Conservation (phyloP, 1,140 invertebrate species). For the Macrobrachium nipponense region DNA sequence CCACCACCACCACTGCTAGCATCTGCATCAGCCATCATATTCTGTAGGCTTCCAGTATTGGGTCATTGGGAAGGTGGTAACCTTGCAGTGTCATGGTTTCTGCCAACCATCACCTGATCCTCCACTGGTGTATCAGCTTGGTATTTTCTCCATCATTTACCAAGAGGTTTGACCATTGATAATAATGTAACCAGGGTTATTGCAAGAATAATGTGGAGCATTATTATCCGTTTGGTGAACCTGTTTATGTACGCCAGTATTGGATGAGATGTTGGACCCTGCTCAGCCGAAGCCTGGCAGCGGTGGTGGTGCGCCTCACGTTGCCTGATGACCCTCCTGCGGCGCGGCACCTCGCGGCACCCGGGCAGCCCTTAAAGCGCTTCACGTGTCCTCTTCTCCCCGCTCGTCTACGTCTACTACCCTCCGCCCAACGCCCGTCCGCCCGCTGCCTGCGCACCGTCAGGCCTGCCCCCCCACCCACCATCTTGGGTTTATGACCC, state of each 20-base stretch:
- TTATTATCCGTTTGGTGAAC: background rate
- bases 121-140: constrained; percentile 10
- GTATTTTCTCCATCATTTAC: background rate
- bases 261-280: constrained; percentile 25
- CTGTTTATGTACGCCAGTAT: background rate
- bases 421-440: constrained; percentile 58
- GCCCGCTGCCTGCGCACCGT: constrained; percentile 61
- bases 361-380: constrained; percentile 60
- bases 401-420: constrained; percentile 61
- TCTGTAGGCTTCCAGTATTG: constrained; percentile 30
- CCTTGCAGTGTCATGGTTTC: constrained; percentile 3
- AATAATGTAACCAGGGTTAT: too few relatives aligned
- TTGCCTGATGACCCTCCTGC: constrained; percentile 13
- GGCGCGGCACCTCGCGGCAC: constrained; percentile 59
- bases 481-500: constrained; percentile 62
- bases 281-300: constrained; percentile 5
- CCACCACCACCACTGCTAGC: constrained; percentile 43
- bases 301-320: background rate
- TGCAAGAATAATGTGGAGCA: too few relatives aligned
- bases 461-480: constrained; percentile 62
- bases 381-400: constrained; percentile 62
- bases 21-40: constrained; percentile 39
- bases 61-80: constrained; percentile 18
- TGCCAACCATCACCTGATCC: constrained; percentile 31
- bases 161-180: background rate